Conservation (phyloP, 2,113 vertebrate genomes). For the Pedionomus torquatus region DNA sequence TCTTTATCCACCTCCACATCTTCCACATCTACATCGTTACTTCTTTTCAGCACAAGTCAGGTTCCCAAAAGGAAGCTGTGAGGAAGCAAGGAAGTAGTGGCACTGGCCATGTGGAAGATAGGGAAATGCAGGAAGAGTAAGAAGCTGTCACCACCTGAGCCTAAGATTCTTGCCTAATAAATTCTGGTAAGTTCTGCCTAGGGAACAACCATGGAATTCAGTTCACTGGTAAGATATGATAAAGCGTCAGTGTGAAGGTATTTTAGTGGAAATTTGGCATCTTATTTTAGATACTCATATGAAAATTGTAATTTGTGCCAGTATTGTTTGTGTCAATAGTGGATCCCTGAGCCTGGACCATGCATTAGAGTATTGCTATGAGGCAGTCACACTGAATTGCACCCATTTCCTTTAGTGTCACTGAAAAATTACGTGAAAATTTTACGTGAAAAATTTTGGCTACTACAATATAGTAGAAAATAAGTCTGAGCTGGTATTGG, state of each 20-base stretch:
- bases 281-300: neutral
- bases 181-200: neutral
- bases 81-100: neutral
- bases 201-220: neutral
- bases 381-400: neutral
- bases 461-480: neutral
- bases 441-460: no score
- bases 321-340: neutral
- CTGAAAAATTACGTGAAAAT: neutral
- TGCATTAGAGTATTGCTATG: neutral
- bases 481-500: neutral
- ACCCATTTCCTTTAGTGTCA: neutral
- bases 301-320: neutral
- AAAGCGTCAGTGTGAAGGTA: neutral
- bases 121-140: neutral
- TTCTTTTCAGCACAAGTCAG: neutral
- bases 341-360: neutral
- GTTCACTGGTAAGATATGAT: neutral
- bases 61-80: neutral
- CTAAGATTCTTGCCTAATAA: neutral
- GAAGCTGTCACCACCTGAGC: neutral
- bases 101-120: neutral
- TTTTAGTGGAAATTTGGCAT: neutral
- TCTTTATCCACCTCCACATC: neutral
- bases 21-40: neutral